phyloP scores from a whole-genome alignment of 2,888 invertebrate genomes.

The Nomada flava region DNA sequence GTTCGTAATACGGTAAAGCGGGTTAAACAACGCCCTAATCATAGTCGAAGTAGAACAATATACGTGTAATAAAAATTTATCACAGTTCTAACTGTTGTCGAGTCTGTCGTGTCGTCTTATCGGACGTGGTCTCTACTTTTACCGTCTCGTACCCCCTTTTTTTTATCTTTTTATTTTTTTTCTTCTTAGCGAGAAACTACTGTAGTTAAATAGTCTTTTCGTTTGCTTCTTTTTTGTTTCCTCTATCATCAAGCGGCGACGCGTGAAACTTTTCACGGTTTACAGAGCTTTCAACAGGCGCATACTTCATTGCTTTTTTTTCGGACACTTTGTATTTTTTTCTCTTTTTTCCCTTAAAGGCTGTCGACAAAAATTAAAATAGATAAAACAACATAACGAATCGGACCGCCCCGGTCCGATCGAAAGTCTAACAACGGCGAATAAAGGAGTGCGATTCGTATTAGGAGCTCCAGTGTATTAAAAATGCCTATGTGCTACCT shows the following conservation, averaged over 20 bases:
- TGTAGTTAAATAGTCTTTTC: slow-evolving; percentile 37
- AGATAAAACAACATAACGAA: slow-evolving; percentile 16
- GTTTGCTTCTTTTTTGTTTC: slow-evolving; percentile 24
- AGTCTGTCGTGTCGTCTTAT: slow-evolving; percentile 56
- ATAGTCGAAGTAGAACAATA: slow-evolving; percentile 55
- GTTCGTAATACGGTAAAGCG: slow-evolving; percentile 38
- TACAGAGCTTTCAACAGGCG: slow-evolving; percentile 40
- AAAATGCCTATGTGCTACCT: slow-evolving; percentile 67
- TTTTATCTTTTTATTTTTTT: slow-evolving; percentile 6
- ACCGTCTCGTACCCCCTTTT: slow-evolving; percentile 22
- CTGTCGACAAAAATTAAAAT: slow-evolving; percentile 9
- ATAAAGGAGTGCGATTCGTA: slow-evolving; percentile 62
- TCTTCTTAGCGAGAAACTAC: slow-evolving; percentile 53
- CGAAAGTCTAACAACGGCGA: slow-evolving; percentile 45
- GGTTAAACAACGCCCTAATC: slow-evolving; percentile 53
- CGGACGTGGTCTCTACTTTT: slow-evolving; percentile 54
- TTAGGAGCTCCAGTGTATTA: slow-evolving; percentile 65
- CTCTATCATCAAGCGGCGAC: slow-evolving; percentile 55
- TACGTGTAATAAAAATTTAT: slow-evolving; percentile 71
- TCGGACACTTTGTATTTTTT: slow-evolving; percentile 8
- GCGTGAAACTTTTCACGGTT: slow-evolving; percentile 48
- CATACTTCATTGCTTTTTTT: slow-evolving; percentile 4
- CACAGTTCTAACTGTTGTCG: slow-evolving; percentile 74
- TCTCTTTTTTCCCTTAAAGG: slow-evolving; percentile 10
- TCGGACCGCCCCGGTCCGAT: slow-evolving; percentile 25